Evolutionary conservation across 2,113 vertebrate genomes (phyloP).

Genomic region (Apus apus): DNA sequence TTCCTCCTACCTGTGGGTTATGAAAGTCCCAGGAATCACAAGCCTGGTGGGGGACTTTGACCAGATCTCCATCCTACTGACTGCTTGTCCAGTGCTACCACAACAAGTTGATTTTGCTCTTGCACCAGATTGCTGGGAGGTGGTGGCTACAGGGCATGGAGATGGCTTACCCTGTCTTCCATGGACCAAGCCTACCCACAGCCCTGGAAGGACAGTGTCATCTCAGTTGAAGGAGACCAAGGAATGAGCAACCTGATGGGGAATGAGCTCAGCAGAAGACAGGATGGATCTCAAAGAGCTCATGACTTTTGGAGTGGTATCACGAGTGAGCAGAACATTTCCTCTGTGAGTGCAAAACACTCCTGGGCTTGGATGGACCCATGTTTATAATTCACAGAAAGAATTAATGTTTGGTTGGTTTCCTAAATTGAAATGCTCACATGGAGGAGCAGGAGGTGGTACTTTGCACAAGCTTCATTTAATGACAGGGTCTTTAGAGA

Average conservation of each 20-base stretch:
- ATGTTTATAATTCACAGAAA: neutral
- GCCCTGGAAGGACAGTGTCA: neutral
- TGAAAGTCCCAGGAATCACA: neutral
- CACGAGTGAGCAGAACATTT: neutral
- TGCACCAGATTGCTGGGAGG: neutral
- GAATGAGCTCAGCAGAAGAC: neutral
- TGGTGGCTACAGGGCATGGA: neutral
- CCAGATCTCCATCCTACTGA: neutral
- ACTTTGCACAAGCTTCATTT: neutral
- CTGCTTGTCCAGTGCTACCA: neutral
- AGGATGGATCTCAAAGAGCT: neutral
- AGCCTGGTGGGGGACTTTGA: neutral
- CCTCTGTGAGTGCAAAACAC: neutral
- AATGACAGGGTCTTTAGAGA: neutral
- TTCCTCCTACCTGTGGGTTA: neutral
- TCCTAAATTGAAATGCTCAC: neutral
- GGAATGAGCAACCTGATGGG: neutral
- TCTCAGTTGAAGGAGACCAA: neutral
- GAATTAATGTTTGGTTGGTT: neutral
- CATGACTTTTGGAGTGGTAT: neutral
- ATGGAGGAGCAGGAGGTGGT: neutral
- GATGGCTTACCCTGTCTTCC: neutral
- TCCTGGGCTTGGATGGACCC: neutral
- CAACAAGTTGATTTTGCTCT: neutral
- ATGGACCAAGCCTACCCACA: neutral